Percentiles rank a stretch among this genome's conserved stretches.
phyloP scores from a whole-genome alignment of 92 coral and sea anemone species.

The Parazoanthus atlanticus region DNA sequence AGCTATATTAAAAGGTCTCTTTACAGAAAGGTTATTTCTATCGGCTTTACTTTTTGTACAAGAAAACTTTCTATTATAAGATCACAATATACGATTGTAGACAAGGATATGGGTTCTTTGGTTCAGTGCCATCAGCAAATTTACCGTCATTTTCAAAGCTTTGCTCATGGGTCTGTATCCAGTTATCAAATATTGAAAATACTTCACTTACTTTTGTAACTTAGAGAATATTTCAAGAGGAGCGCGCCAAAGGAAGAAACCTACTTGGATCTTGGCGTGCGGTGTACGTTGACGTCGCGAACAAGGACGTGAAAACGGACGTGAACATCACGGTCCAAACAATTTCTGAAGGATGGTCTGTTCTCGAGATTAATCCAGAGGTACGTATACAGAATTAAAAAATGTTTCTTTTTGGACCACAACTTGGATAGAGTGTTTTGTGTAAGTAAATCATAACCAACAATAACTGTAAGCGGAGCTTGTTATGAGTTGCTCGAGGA shows the following conservation, averaged over 20 bases:
- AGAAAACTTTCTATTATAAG: background rate
- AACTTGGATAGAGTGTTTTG: background rate
- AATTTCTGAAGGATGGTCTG: conserved; percentile 58
- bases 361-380: conserved; percentile 38
- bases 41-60: too few relatives aligned
- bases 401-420: background rate
- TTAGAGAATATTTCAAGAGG: conserved; percentile 62
- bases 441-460: background rate
- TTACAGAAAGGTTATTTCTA: background rate
- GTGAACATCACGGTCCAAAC: conserved; percentile 46
- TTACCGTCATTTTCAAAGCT: too few relatives aligned
- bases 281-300: conserved; percentile 38
- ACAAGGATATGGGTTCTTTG: too few relatives aligned
- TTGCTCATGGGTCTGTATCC: background rate
- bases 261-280: conserved; percentile 46
- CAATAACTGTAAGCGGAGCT: too few relatives aligned
- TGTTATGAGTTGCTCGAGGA: too few relatives aligned
- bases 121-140: too few relatives aligned
- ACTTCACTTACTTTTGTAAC: background rate
- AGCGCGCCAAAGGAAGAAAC: conserved; percentile 38
- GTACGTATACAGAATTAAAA: conserved; percentile 21
- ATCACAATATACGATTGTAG: too few relatives aligned
- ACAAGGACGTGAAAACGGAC: conserved; percentile 33
- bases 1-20: too few relatives aligned
- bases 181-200: background rate